Base-by-base conservation (phyloP, 2,113 vertebrate genomes). In the Mugil cephalus region DNA sequence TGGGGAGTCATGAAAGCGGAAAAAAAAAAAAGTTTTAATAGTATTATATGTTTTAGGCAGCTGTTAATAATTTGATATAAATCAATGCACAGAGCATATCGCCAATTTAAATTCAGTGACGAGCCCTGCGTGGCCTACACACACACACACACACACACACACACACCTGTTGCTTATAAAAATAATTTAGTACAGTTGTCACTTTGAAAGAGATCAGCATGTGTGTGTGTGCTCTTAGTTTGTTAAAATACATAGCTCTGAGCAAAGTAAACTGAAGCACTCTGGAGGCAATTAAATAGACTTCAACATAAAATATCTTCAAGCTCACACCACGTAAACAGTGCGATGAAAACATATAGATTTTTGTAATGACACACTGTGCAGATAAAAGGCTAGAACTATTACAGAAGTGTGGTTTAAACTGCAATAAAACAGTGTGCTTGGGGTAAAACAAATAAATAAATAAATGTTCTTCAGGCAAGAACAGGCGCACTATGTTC, bases 121-220 rank as follows among this genome's bases (percentile, higher is more conserved):
- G 18, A 35, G 13, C 8, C 24, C 1, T 11, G 42, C 1, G 7
- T 6, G 6, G 0, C 42, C 15, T 21, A 54, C 19, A 36, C 51
- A 52, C n/a, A 59, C 50, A 39, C 39, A 18, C 46, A 36, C 40
- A 45, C 42, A 59, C 39, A 38, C 17, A 14, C 35, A 19, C 56
- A 24, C 52, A 74, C 66, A 53, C 46, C 72, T 74, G 69, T 69
- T 64, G 43, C 67, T 61, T 15, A 56, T 66, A 46, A 53, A 45
- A 46, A 55, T 58, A 12, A 69, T 59, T 18, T 24, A 67, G 60
- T 39, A 62, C 18, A 82, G 69, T 58, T 58, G 24, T 66, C 48
- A 42, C 53, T 63, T 58, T 17, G 1, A 10, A 36, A 66, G 69
- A 45, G 69, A 53, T 50, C 4, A 14, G 14, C 24, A 30, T 30